phyloP scores from a whole-genome alignment of 2,113 vertebrate species.

The Loxodonta africana region DNA sequence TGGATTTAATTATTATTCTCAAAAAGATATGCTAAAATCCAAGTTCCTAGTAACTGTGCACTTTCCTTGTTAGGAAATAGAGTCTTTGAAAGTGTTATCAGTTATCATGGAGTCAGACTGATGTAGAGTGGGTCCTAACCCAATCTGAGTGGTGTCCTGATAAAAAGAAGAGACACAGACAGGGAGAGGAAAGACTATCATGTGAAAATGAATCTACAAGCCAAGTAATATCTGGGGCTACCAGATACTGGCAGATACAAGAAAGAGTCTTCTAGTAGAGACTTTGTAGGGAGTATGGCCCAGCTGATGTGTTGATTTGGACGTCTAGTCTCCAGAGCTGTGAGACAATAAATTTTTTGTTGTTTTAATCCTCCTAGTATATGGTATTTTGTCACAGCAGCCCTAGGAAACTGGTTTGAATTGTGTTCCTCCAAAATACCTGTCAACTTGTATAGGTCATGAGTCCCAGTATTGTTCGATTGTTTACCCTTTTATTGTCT shows the following conservation, averaged over 20 bases:
- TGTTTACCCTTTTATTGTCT: too few species aligned
- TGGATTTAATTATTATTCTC: background rate
- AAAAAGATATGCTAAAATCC: background rate
- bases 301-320: too few species aligned
- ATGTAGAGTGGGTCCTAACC: background rate
- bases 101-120: background rate
- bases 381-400: too few species aligned
- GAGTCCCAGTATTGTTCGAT: too few species aligned
- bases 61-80: background rate
- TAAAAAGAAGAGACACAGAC: background rate
- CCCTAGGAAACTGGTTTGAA: too few species aligned
- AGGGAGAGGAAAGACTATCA: background rate
- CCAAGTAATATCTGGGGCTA: background rate
- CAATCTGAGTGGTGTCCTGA: background rate
- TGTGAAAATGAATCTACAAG: background rate
- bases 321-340: too few species aligned
- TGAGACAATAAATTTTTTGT: too few species aligned
- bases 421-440: too few species aligned
- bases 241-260: background rate
- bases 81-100: background rate
- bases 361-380: too few species aligned
- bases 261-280: too few species aligned
- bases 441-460: too few species aligned
- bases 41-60: background rate
- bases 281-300: too few species aligned